Evolutionary conservation across 2,888 invertebrate species (phyloP).

Genomic region (Chrysopilus asiliformis): DNA sequence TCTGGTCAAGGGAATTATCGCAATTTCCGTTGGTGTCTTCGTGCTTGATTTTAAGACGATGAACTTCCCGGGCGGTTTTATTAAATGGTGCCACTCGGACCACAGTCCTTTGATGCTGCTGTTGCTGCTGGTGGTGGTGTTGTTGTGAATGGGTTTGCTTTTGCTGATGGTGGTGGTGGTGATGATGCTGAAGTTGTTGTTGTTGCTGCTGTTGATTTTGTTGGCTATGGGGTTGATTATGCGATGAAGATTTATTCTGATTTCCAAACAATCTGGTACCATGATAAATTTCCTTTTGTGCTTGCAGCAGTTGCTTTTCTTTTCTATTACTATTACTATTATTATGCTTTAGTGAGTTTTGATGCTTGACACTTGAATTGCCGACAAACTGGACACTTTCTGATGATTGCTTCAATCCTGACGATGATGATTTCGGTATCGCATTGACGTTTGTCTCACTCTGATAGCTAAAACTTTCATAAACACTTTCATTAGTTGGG

Average conservation of each 20-base stretch:
- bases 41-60: conserved; percentile 43
- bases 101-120: conserved; percentile 33
- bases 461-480: too few species aligned
- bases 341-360: background rate
- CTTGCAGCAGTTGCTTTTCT: conserved; percentile 10
- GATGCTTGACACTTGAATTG: background rate
- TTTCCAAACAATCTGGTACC: conserved; percentile 13
- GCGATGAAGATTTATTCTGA: too few species aligned
- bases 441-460: too few species aligned
- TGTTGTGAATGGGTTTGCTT: background rate
- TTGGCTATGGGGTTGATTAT: too few species aligned
- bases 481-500: background rate
- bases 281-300: conserved; percentile 11
- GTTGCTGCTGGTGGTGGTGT: conserved; percentile 3
- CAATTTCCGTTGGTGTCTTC: conserved; percentile 38
- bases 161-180: background rate
- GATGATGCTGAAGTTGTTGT: background rate
- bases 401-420: too few species aligned
- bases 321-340: background rate
- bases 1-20: conserved; percentile 29
- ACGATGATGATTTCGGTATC: too few species aligned
- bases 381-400: background rate
- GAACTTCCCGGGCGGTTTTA: conserved; percentile 32
- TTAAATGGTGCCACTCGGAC: conserved; percentile 38
- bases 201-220: background rate